Evolutionary conservation across 2,113 vertebrate species (phyloP).

Genomic region (Mustela lutreola): DNA sequence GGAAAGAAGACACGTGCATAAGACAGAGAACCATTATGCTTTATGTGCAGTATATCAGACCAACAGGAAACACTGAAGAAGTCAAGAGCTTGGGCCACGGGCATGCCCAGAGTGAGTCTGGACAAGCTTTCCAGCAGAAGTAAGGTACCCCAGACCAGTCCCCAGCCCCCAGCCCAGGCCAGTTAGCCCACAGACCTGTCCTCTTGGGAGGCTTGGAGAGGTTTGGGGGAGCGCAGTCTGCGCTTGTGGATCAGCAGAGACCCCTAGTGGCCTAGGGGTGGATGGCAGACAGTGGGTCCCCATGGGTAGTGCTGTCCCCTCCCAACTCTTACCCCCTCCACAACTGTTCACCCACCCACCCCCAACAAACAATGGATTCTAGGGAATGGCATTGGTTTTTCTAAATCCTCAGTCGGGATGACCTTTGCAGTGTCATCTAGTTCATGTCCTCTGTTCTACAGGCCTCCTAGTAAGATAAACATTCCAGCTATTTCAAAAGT

Average conservation of each 20-base stretch:
- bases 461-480: neutral
- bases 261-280: conserved; percentile 81
- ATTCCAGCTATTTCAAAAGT: neutral
- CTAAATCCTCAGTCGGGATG: neutral
- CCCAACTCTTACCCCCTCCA: neutral
- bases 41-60: neutral
- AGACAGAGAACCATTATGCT: neutral
- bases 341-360: neutral
- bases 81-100: neutral
- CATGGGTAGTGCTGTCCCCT: neutral
- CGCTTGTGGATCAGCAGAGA: conserved; percentile 79
- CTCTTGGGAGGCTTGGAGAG: neutral
- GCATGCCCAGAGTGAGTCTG: neutral
- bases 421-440: neutral
- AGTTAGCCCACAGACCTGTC: neutral
- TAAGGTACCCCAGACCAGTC: neutral
- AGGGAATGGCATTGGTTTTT: neutral
- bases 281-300: neutral
- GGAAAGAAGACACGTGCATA: neutral
- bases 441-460: neutral
- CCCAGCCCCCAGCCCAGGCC: neutral
- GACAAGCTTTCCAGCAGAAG: neutral
- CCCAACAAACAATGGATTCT: neutral
- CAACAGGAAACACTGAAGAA: neutral
- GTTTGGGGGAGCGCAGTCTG: neutral